These are phyloP conservation scores for Myotis lucifugus DNA, from an alignment of 2,113 vertebrate genomes.

Conservation along the genomic window DNA sequence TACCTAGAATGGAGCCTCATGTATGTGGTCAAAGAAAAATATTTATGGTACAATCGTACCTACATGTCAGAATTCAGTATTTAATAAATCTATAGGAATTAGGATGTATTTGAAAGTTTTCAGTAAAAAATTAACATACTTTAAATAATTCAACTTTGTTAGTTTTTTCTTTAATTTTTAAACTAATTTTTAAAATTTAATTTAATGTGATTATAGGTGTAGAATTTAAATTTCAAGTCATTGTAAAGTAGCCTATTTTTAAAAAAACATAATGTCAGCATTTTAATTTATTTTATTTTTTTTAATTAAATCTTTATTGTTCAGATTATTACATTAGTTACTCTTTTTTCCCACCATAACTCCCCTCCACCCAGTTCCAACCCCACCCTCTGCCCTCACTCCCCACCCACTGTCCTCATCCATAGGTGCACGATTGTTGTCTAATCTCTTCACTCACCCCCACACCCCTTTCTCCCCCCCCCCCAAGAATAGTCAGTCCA, in stretches of 20 bases:
- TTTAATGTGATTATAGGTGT: not conserved
- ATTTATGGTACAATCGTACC: not conserved
- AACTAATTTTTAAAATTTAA: constrained; percentile 16
- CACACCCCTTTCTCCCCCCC: too few species aligned
- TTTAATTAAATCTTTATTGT: too few species aligned
- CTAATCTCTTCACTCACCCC: too few species aligned
- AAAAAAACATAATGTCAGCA: not conserved
- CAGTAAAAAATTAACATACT: not conserved
- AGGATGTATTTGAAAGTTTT: not conserved
- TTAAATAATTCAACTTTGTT: not conserved
- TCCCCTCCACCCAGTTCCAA: too few species aligned
- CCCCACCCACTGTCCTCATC: too few species aligned
- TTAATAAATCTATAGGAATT: not conserved
- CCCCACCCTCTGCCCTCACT: too few species aligned
- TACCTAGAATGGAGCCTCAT: not conserved
- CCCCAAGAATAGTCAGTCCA: too few species aligned
- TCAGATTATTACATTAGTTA: too few species aligned
- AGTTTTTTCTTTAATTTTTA: not conserved
- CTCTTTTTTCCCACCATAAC: too few species aligned
- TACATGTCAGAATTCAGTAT: not conserved
- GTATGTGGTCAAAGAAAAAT: not conserved
- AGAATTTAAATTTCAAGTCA: not conserved
- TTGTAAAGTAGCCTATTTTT: not conserved
- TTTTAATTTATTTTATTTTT: too few species aligned
- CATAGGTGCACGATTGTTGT: too few species aligned